Base-by-base conservation (phyloP, 2,113 vertebrate species). In the Boulengeromyrus knoepffleri region DNA sequence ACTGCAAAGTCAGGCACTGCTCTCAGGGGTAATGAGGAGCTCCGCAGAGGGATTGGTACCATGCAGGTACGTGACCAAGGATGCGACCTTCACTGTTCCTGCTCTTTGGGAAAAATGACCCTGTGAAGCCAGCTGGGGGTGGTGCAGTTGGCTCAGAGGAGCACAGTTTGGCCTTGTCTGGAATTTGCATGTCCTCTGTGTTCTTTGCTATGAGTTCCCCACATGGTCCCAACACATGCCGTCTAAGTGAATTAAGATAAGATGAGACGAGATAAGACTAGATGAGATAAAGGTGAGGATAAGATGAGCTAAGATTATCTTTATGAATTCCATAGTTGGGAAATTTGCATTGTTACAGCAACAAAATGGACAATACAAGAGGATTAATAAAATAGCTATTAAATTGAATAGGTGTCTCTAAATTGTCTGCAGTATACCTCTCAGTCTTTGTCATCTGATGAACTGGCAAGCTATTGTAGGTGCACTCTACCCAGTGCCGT, bases 1-100 rank as follows among this genome's bases (percentile, higher is more conserved):
- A 87, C n/a, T 53, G 85, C 85, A 56, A 52, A 53, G 85, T 87
- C 85, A 87, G 85, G 49, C 50, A 15, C 50, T 87, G 50, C 49
- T 53, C 85, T 87, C 50, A 53, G 50, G 50, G 85, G 85, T 56
- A 87, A 36, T 42, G 36, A 49, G 84, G 45, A 50, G 84, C 46
- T 27, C n/a, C 84, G 17, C 45, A 49, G 12, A n/a, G 84, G 84
- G 45, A 86, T 86, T 46, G 27, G 56, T 50, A 52, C 45, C 19
- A 49, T 77, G 31, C 70, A 31, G 45, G 21, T 42, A 42, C 36
- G 36, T 70, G 62, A 70, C 27, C 10, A 27, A 70, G 62, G 62
- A 27, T 77, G 45, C 10, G n/a, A n/a, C 27, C 70, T 50, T 36
- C 8, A 24, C 46, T 53, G 45, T 15, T 36, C 27, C 46, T 89